Base-by-base conservation (phyloP, 2,797 vertebrate genomes). In the Heliangelus exortis region DNA sequence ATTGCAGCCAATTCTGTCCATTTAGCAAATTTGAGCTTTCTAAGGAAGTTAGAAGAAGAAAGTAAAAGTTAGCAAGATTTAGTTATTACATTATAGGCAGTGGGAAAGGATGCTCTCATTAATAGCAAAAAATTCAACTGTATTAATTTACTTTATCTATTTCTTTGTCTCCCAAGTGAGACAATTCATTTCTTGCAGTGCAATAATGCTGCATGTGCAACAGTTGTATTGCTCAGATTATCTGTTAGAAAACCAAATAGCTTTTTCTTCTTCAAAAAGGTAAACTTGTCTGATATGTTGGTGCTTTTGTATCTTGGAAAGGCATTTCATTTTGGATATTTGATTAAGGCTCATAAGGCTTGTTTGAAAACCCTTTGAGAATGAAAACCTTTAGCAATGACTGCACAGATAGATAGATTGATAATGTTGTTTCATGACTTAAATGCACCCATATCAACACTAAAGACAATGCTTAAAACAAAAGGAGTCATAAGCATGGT, bases 351-450 rank as follows among this genome's bases (percentile, higher is more conserved):
- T 93, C 41, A 82, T 81, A 79, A 95, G 87, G 62, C 76, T 86
- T 88, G 29, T 82, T 94, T 89, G 76, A 89, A 96, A 96, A 91
- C 26, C 33, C 93, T 87, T 89, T 88, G 83, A 91, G 78, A 92
- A 90, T 74, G 45, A 90, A 93, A 96, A 89, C 26, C 31, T 84
- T 93, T 89, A 86, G 69, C 82, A 76, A 93, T 83, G 57, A 88
- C 47, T 90, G 33, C 19, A 57, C 9, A 92, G 39, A 74, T 74
- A 92, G 41, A 74, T 74, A 89, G 61, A 91, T 41, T 80, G 53
- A 89, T 45, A 59, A 80, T 76, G 34, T 74, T 83, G 23, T 67
- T 95, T 84, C 63, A 69, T 51, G 74, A 67, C 41, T 95, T 94
- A 86, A 94, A 85, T 84, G 67, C 58, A 63, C 4, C 23, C 25